phyloP scores from a whole-genome alignment of 92 coral and sea anemone species.

The Epizoanthus illoricatus region DNA sequence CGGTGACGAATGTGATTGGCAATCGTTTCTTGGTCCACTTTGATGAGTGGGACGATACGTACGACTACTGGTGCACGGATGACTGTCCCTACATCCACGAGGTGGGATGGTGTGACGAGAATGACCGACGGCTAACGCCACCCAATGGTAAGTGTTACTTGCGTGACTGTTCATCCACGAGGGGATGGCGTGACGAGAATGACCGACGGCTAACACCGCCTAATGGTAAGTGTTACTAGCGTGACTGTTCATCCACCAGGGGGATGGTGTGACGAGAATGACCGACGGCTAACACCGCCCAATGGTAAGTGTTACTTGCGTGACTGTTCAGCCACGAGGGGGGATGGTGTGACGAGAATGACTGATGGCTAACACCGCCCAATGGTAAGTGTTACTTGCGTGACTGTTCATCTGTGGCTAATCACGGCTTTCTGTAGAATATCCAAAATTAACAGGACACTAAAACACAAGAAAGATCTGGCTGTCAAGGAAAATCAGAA shows the following conservation, averaged over 20 bases:
- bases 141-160: conserved; percentile 65
- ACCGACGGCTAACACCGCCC: conserved; percentile 65
- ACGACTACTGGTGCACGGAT: conserved; percentile 98
- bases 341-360: conserved; percentile 65
- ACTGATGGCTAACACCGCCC: conserved; percentile 64
- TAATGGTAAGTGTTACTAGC: conserved; percentile 58
- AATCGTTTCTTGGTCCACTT: conserved; percentile 93
- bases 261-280: conserved; percentile 68
- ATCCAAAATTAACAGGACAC: too few species aligned
- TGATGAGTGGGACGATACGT: conserved; percentile 99
- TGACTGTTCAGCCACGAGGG: conserved; percentile 73
- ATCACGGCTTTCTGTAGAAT: too few species aligned
- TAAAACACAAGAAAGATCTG: too few species aligned
- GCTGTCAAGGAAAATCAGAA: too few species aligned
- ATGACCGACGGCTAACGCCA: conserved; percentile 73
- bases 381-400: conserved; percentile 48
- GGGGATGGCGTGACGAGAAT: conserved; percentile 70
- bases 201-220: conserved; percentile 79
- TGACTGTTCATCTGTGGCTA: conserved; percentile 48
- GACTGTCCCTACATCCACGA: conserved; percentile 96
- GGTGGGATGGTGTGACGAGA: conserved; percentile 78
- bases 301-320: conserved; percentile 50
- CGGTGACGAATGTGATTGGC: conserved; percentile 99
- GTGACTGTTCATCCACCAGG: conserved; percentile 72
- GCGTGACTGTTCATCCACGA: conserved; percentile 70